Base-by-base conservation (phyloP, 2,113 vertebrate genomes). In the Lasiurus borealis region DNA sequence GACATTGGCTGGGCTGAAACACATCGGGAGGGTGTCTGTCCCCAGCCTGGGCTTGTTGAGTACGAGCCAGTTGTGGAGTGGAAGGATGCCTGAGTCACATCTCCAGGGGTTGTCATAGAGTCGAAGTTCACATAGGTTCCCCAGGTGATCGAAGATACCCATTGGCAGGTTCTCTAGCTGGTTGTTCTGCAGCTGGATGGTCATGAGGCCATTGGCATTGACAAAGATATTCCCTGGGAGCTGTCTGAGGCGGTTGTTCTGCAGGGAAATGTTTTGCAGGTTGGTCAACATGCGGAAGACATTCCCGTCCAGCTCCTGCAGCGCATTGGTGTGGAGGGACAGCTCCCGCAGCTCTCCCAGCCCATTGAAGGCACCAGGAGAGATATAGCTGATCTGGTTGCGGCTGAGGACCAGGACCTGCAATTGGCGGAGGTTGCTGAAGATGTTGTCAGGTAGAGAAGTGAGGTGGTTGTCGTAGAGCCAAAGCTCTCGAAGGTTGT, bases 81-180 rank as follows among this genome's bases (percentile, higher is more conserved):
- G 98, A 77, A 99, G 87, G 84, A 99, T 99, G 64, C 96, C 97
- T 6, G 95, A 31, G 80, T 99, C 99, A 21, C 99, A 99, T 78
- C 93, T 98, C 99, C 99, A 99, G 44, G 99, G 99, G 86, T 99
- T 99, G 95, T 99, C 98, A 27, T 98, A 97, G 62, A 99, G 98
- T 46, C 98, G 96, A 44, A 99, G 97, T 86, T 99, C 98, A 3
- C 96, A 73, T 85, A 98, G 97, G 16, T 88, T 36, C 4, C 93
- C 95, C 81, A 99, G 96, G 0, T 98, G 97, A 3, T 98, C 96
- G 19, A 99, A 98, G 97, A 98, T 97, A 13, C 98, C 97, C 0
- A 98, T 57, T 0, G 98, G 98, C 69, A 99, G 98, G 97, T 98
- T 98, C 92, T 98, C 92, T 83, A 99, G 88, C 66, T 98, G 98